Conservation (phyloP, 1,140 invertebrate species). For the Aphaenogaster rudis region DNA sequence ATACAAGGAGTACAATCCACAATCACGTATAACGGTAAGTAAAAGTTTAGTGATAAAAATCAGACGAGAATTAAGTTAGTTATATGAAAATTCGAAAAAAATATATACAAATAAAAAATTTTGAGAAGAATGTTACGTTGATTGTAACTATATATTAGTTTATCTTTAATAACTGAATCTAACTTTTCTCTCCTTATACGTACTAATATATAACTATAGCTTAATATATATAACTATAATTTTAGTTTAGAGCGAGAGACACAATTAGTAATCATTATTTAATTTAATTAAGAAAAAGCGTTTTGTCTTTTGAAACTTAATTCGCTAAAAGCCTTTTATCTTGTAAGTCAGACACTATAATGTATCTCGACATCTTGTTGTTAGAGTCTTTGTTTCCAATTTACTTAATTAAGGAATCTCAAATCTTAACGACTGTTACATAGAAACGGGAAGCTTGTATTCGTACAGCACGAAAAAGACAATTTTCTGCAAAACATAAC, state of each 20-base stretch:
- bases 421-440: neutral
- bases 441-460: slow-evolving; percentile 10
- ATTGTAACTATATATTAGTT: neutral
- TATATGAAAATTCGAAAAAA: neutral
- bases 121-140: neutral
- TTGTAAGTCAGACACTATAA: neutral
- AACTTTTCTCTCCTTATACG: neutral
- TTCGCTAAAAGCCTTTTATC: slow-evolving; percentile 1
- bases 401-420: slow-evolving; percentile 5
- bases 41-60: neutral
- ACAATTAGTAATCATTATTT: neutral
- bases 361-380: neutral
- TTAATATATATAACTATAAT: too few species aligned
- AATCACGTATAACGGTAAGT: neutral
- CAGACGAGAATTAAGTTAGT: neutral
- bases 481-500: neutral
- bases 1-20: neutral
- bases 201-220: neutral
- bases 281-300: neutral
- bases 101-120: neutral
- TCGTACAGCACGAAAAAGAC: neutral
- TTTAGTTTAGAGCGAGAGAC: too few species aligned
- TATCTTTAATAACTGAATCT: neutral
- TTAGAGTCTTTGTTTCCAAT: slow-evolving; percentile 19
- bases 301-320: neutral